These are phyloP conservation scores for Gasterosteus aculeatus DNA, from an alignment of 2,113 vertebrate species.

Conservation along the genomic window DNA sequence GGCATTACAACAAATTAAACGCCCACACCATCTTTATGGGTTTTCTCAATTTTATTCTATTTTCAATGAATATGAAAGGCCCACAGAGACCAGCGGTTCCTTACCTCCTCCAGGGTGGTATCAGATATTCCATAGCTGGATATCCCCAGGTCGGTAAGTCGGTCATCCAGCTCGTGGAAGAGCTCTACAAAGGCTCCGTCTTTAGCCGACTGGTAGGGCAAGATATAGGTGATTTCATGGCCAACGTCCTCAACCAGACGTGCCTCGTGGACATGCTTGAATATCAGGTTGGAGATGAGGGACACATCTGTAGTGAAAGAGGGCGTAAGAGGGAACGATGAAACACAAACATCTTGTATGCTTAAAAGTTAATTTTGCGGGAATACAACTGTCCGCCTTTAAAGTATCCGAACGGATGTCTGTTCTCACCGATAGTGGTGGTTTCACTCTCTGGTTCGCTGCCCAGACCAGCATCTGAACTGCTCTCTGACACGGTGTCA, in stretches of 20 bases:
- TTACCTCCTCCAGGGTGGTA: constrained; percentile 95
- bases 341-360: neutral
- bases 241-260: constrained; percentile 96
- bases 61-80: neutral
- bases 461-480: constrained; percentile 96
- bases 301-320: constrained; percentile 86
- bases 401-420: neutral
- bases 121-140: constrained; percentile 98
- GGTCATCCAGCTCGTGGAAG: constrained; percentile 97
- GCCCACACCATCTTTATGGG: neutral
- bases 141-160: constrained; percentile 93
- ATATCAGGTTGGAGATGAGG: constrained; percentile 94
- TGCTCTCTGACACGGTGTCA: constrained; percentile 96
- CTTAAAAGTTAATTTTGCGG: neutral
- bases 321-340: neutral
- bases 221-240: constrained; percentile 92
- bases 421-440: constrained; percentile 90
- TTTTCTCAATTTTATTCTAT: neutral
- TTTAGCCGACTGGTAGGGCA: constrained; percentile 95
- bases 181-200: constrained; percentile 96
- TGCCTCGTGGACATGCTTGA: constrained; percentile 91
- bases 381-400: neutral
- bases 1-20: neutral
- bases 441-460: constrained; percentile 99
- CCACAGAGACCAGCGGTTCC: constrained; percentile 1